phyloP scores from a whole-genome alignment of 2,113 vertebrate species.

The Carassius auratus region DNA sequence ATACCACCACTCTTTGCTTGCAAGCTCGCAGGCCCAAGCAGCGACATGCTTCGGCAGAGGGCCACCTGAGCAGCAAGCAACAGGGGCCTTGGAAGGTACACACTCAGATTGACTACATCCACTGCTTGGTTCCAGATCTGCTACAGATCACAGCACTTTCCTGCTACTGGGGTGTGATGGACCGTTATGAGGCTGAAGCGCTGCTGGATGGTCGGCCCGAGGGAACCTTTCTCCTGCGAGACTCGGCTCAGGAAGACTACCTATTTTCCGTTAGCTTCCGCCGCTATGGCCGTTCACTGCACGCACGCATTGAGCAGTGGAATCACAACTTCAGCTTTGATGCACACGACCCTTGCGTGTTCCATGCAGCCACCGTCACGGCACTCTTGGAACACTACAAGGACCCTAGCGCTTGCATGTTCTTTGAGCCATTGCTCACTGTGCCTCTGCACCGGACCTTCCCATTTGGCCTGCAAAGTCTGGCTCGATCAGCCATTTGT shows the following conservation, averaged over 20 bases:
- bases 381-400: slow-evolving; percentile 98
- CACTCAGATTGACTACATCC: slow-evolving; percentile 98
- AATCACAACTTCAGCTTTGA: slow-evolving; percentile 99
- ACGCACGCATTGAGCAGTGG: slow-evolving; percentile 98
- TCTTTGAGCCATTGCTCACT: slow-evolving; percentile 97
- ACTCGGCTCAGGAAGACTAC: slow-evolving; percentile 99
- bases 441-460: slow-evolving; percentile 95
- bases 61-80: slow-evolving; percentile 80
- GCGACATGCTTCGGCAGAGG: slow-evolving; percentile 89
- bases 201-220: slow-evolving; percentile 94
- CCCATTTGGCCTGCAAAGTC: slow-evolving; percentile 94
- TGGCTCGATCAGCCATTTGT: slow-evolving; percentile 95
- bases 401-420: slow-evolving; percentile 99
- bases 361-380: slow-evolving; percentile 97
- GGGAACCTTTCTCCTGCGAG: slow-evolving; percentile 97
- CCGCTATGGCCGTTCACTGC: slow-evolving; percentile 94
- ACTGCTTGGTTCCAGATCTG: slow-evolving; percentile 96
- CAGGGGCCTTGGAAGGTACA: slow-evolving; percentile 96
- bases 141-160: slow-evolving; percentile 93
- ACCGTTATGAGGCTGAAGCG: slow-evolving; percentile 95
- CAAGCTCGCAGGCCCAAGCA: slow-evolving; percentile 92
- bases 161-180: slow-evolving; percentile 99
- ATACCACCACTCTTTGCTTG: slow-evolving; percentile 90
- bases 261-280: slow-evolving; percentile 99
- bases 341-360: slow-evolving; percentile 95